Conservation (phyloP, 2,888 invertebrate species). For the Cancer borealis region DNA sequence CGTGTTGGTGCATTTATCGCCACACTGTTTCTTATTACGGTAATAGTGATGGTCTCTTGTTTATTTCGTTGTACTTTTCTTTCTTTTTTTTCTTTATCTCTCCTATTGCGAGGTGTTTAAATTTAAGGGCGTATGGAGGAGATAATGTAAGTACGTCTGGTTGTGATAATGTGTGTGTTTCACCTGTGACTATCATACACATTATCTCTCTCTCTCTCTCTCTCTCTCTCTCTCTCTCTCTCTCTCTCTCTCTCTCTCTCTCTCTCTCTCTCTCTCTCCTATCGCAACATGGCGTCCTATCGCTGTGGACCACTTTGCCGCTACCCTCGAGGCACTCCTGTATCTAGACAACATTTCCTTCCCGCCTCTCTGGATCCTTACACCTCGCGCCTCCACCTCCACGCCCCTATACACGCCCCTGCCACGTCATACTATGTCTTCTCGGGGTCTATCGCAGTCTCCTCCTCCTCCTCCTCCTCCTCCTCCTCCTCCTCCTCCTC, state of each 20-base stretch:
- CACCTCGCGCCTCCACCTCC: neutral
- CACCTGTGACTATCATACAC: neutral
- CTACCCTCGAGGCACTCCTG: neutral
- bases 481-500: neutral
- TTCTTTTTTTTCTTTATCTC: neutral
- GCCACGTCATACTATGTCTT: neutral
- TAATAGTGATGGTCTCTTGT: neutral
- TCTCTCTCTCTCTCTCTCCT: slow-evolving; percentile 1
- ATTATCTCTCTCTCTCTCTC: slow-evolving; percentile 16
- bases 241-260: slow-evolving; percentile 45
- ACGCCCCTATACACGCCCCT: neutral
- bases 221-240: slow-evolving; percentile 37
- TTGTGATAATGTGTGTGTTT: neutral
- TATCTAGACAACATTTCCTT: neutral
- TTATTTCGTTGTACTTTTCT: neutral
- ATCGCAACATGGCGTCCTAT: neutral
- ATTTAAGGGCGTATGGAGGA: too few relatives aligned
- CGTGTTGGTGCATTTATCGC: neutral
- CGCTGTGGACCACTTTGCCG: neutral
- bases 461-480: neutral
- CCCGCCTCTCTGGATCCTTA: neutral
- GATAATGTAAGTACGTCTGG: too few relatives aligned
- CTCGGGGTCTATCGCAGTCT: neutral
- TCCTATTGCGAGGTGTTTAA: neutral
- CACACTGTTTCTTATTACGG: neutral